Evolutionary conservation across 1,140 invertebrate genomes (phyloP).

Genomic region (Chelonus insularis): DNA sequence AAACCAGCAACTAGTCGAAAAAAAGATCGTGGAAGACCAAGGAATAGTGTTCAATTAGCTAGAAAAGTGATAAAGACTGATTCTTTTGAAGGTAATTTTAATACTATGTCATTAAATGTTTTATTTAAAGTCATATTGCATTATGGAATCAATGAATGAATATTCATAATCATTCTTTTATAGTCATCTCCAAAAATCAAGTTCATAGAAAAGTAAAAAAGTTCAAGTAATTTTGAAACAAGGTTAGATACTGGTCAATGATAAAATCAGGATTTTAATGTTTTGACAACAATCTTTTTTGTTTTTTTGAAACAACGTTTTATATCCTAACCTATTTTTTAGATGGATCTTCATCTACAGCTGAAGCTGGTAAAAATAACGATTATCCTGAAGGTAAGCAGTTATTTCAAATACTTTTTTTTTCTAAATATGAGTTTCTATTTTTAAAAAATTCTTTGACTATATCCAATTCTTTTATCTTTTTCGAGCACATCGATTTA

Average conservation of each 20-base stretch:
- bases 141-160: no score
- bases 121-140: no score
- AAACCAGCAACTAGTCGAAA: conserved; percentile 47
- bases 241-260: no score
- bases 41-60: conserved; percentile 34
- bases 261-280: neutral
- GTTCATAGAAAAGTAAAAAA: no score
- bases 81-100: conserved; percentile 48
- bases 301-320: neutral
- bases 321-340: neutral
- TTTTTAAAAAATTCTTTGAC: no score
- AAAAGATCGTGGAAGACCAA: conserved; percentile 44
- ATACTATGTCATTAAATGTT: conserved; percentile 10
- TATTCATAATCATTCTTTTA: no score
- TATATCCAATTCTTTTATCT: no score
- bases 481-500: no score
- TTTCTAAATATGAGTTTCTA: conserved; percentile 4
- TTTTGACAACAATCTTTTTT: no score
- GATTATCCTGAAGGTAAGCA: conserved; percentile 51
- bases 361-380: conserved; percentile 40
- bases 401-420: no score
- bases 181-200: no score
- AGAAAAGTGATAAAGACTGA: conserved; percentile 48
- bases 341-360: conserved; percentile 34
- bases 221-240: no score